Conservation (phyloP, 2,797 vertebrate genomes). For the Crocodylus rhombifer region DNA sequence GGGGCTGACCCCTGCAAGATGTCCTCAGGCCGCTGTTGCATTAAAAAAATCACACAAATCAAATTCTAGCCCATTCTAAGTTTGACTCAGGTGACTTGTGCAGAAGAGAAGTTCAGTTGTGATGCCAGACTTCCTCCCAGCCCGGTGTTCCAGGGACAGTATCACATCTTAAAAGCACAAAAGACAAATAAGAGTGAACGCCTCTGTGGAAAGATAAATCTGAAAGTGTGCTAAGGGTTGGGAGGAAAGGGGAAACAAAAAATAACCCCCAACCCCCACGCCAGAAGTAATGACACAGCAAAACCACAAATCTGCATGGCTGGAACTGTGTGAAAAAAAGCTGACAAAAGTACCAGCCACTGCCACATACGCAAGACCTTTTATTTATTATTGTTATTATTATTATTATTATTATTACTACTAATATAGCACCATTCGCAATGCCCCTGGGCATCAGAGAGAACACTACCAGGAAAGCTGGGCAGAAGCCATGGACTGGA, state of each 20-base stretch:
- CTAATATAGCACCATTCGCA: background rate
- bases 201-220: slow-evolving; percentile 44
- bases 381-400: background rate
- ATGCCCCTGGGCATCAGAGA: background rate
- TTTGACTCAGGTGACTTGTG: slow-evolving; percentile 66
- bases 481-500: background rate
- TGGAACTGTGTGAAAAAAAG: background rate
- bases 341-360: background rate
- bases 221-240: background rate
- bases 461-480: slow-evolving; percentile 54
- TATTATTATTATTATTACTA: background rate
- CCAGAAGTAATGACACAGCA: background rate
- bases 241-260: no score
- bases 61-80: slow-evolving; percentile 66
- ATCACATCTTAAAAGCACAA: slow-evolving; percentile 17
- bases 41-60: slow-evolving; percentile 41
- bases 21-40: slow-evolving; percentile 71
- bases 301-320: background rate
- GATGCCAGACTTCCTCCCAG: slow-evolving; percentile 45
- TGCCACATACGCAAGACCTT: background rate
- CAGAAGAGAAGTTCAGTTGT: slow-evolving; percentile 54
- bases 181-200: background rate
- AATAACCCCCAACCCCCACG: background rate
- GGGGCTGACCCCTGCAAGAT: slow-evolving; percentile 52
- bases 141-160: slow-evolving; percentile 17